Evolutionary conservation across 2,888 invertebrate genomes (phyloP).

Genomic region (Blastobasis lacticolella): DNA sequence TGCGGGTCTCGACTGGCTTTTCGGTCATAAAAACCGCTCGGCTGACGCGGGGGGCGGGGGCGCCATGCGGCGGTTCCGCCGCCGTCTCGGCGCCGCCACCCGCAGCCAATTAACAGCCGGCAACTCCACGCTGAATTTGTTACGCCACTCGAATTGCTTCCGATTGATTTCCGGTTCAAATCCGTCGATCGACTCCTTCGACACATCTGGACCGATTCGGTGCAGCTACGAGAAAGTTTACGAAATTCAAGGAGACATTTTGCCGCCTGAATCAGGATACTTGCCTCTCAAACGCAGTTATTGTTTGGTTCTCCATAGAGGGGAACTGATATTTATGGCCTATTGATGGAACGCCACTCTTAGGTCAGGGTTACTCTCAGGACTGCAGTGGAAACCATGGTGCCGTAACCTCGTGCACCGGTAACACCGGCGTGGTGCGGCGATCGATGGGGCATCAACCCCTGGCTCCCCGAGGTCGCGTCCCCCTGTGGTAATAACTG

Average conservation of each 20-base stretch:
- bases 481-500: slow-evolving; percentile 62
- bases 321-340: too few species aligned
- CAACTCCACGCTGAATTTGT: slow-evolving; percentile 67
- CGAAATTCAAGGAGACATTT: too few species aligned
- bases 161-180: slow-evolving; percentile 63
- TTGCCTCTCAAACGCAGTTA: too few species aligned
- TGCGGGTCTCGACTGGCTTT: slow-evolving; percentile 54
- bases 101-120: slow-evolving; percentile 72
- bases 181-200: too few species aligned
- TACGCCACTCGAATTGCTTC: slow-evolving; percentile 66
- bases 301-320: too few species aligned
- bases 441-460: slow-evolving; percentile 71
- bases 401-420: slow-evolving; percentile 58
- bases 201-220: too few species aligned
- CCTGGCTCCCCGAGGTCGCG: slow-evolving; percentile 42
- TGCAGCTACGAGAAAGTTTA: too few species aligned
- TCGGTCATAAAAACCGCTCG: slow-evolving; percentile 65
- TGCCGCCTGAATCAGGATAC: too few species aligned
- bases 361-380: too few species aligned
- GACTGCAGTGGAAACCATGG: slow-evolving; percentile 43
- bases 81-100: slow-evolving; percentile 74
- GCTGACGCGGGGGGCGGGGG: slow-evolving; percentile 50
- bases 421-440: slow-evolving; percentile 49
- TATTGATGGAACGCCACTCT: too few species aligned
- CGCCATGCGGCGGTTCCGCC: slow-evolving; percentile 71